Percentiles rank a stretch among this genome's conserved stretches.
phyloP scores from a whole-genome alignment of 2,797 vertebrate genomes.

The Dicrostonyx torquatus region DNA sequence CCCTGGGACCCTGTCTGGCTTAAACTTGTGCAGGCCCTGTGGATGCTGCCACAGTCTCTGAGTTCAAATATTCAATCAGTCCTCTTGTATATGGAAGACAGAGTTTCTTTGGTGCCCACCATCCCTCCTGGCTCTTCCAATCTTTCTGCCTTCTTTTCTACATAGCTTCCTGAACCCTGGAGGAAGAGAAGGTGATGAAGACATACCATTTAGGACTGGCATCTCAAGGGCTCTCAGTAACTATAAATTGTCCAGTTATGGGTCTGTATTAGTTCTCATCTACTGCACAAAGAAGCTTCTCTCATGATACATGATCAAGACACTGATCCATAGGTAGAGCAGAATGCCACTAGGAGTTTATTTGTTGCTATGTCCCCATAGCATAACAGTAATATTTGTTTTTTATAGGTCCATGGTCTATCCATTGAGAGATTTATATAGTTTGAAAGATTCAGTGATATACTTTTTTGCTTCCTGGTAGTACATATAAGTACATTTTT shows the following conservation, averaged over 20 bases:
- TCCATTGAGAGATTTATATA: background rate
- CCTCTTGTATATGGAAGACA: background rate
- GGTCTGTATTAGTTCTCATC: background rate
- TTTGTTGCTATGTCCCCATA: background rate
- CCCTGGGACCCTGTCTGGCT: background rate
- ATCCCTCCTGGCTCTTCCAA: background rate
- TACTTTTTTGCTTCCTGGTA: background rate
- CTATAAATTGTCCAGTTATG: background rate
- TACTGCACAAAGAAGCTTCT: background rate
- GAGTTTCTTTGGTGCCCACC: background rate
- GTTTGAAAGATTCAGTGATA: slow-evolving; percentile 15
- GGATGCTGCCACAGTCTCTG: background rate
- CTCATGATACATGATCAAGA: background rate
- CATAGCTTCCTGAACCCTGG: background rate
- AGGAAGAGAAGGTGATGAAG: background rate
- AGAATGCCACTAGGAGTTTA: background rate
- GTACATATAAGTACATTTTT: no score
- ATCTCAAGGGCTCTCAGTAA: background rate
- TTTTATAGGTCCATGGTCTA: background rate
- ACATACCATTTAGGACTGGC: background rate
- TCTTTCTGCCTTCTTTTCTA: background rate
- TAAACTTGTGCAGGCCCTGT: background rate
- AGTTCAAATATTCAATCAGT: background rate
- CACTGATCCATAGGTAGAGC: background rate
- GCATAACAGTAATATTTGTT: background rate